These are phyloP conservation scores for Nephrotoma flavescens DNA, from an alignment of 2,888 invertebrate genomes.

Conservation along the genomic window DNA sequence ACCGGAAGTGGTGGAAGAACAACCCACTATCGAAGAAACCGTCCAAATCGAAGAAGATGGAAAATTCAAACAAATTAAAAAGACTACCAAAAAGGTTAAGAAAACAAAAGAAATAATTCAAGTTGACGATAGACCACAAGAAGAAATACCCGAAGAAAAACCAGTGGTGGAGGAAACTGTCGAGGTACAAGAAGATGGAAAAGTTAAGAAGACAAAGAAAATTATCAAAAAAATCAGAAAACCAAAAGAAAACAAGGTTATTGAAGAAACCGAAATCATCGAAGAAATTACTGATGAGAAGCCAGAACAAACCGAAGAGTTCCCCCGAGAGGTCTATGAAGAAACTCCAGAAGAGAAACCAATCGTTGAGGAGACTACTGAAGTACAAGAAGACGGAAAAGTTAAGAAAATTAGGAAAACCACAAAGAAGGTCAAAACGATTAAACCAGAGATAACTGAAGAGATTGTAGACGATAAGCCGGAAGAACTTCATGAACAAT, in stretches of 20 bases:
- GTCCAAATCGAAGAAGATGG: neutral
- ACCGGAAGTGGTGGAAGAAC: slow-evolving; percentile 13
- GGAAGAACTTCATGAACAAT: neutral
- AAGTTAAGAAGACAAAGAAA: neutral
- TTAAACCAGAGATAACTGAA: neutral
- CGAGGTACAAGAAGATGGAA: slow-evolving; percentile 15
- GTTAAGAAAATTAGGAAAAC: neutral
- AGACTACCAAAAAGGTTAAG: neutral
- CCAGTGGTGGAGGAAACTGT: slow-evolving; percentile 18
- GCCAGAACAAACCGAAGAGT: slow-evolving; percentile 7
- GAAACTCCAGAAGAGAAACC: neutral
- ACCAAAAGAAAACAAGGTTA: neutral
- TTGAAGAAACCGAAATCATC: slow-evolving; percentile 19
- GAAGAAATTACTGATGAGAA: neutral
- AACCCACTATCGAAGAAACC: slow-evolving; percentile 14
- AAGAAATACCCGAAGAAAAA: slow-evolving; percentile 11
- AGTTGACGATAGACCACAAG: neutral
- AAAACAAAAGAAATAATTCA: neutral
- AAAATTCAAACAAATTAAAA: neutral
- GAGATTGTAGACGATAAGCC: slow-evolving; percentile 13
- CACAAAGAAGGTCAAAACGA: neutral
- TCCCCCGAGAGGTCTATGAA: slow-evolving; percentile 10
- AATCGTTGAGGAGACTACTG: slow-evolving; percentile 11
- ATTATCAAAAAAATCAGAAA: neutral
- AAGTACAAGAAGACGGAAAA: slow-evolving; percentile 11